Conservation (phyloP, 2,113 vertebrate genomes). For the Onychostoma macrolepis region DNA sequence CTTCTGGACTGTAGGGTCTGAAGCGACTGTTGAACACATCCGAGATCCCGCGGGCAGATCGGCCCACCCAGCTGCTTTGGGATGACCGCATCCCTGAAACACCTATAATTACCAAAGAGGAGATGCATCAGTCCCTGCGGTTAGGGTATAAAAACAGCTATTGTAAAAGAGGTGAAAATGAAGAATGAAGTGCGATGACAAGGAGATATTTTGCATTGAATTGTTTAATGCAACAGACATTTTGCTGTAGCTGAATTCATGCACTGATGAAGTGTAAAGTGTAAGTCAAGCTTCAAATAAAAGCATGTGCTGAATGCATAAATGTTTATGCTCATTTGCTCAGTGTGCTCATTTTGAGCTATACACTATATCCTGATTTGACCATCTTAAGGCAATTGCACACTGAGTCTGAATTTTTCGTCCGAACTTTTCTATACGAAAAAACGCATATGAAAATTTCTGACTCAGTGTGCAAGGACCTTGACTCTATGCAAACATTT, state of each 20-base stretch:
- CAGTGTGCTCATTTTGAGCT: not conserved
- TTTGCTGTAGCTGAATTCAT: not conserved
- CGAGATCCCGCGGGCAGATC: slow-evolving; percentile 85
- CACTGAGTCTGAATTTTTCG: too few relatives aligned
- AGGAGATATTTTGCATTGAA: not conserved
- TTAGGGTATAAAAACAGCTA: not conserved
- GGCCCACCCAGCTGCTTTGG: slow-evolving; percentile 84
- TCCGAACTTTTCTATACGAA: too few relatives aligned
- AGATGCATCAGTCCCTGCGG: not conserved
- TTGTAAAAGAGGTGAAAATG: not conserved
- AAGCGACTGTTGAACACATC: slow-evolving; percentile 88
- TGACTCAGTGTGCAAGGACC: too few relatives aligned
- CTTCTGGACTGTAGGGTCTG: slow-evolving; percentile 86
- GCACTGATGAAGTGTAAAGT: not conserved
- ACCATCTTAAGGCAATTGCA: not conserved
- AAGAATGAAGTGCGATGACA: not conserved
- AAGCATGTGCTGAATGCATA: not conserved
- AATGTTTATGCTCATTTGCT: not conserved
- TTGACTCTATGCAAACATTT: not conserved
- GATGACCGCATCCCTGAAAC: slow-evolving; percentile 93
- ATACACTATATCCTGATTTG: not conserved
- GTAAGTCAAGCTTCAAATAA: not conserved
- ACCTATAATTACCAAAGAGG: slow-evolving; percentile 77
- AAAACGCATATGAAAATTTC: too few relatives aligned
- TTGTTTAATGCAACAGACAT: not conserved